Percentiles rank a stretch among this genome's conserved stretches.
phyloP scores from a whole-genome alignment of 2,888 invertebrate genomes.

The Cheilosia variabilis region DNA sequence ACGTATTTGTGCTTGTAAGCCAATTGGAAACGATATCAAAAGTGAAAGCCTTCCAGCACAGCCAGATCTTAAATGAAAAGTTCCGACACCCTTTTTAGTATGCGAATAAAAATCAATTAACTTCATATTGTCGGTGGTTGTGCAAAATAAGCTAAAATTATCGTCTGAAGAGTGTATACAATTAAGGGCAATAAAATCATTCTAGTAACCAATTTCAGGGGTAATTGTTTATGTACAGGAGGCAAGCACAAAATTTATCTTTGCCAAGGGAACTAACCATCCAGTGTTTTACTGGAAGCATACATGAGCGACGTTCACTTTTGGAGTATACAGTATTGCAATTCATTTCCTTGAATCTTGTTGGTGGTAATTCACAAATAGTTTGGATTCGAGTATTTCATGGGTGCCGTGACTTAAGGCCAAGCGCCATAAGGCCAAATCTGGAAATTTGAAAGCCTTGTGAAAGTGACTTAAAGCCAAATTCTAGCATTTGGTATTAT shows the following conservation, averaged over 20 bases:
- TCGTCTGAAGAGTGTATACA: constrained; percentile 22
- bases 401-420: no score
- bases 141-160: constrained; percentile 18
- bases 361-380: background rate
- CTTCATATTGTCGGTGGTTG: constrained; percentile 1
- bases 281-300: background rate
- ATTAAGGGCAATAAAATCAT: constrained; percentile 63
- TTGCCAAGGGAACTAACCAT: constrained; percentile 18
- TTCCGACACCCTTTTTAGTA: constrained; percentile 44
- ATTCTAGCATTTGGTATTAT: no score
- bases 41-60: constrained; percentile 57
- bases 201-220: constrained; percentile 62
- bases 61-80: constrained; percentile 32
- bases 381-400: no score
- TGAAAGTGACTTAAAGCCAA: no score
- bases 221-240: constrained; percentile 49
- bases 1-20: constrained; percentile 5
- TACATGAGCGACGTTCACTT: background rate
- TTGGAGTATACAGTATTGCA: no score
- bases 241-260: constrained; percentile 17
- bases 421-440: no score
- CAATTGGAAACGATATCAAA: constrained; percentile 9
- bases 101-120: constrained; percentile 61
- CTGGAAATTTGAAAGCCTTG: no score
- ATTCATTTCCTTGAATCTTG: background rate